These are phyloP conservation scores for Ptyas mucosa DNA, from an alignment of 2,113 vertebrate species.

Conservation along the genomic window DNA sequence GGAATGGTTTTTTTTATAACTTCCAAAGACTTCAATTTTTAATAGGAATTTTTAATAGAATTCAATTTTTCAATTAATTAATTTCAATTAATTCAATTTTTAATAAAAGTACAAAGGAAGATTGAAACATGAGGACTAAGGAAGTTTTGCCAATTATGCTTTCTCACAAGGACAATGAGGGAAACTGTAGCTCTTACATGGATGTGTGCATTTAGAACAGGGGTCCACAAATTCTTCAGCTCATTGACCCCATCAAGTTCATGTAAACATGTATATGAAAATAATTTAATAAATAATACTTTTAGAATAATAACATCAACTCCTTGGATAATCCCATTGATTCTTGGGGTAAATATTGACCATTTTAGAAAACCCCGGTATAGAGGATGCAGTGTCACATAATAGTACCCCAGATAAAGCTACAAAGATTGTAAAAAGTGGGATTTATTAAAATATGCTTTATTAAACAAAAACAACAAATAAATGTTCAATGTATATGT, in stretches of 20 bases:
- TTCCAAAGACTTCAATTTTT: not conserved
- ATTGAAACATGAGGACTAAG: not conserved
- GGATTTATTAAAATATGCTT: slow-evolving; percentile 30
- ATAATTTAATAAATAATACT: not conserved
- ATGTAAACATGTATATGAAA: not conserved
- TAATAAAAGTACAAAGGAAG: not conserved
- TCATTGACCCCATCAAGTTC: not conserved
- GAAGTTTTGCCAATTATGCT: not conserved
- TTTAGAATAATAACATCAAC: not conserved
- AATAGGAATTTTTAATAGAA: no score
- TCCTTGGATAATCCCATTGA: not conserved
- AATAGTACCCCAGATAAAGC: not conserved
- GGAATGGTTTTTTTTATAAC: not conserved
- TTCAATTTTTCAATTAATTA: no score
- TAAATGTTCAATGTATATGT: slow-evolving; percentile 32
- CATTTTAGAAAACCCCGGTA: not conserved
- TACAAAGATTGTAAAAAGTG: not conserved
- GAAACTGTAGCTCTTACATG: not conserved
- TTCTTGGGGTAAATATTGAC: not conserved
- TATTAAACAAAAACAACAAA: slow-evolving; percentile 53
- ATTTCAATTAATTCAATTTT: no score
- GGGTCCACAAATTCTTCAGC: not conserved
- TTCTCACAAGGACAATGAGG: not conserved
- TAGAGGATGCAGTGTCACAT: not conserved
- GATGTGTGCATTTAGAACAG: not conserved